Evolutionary conservation across 2,113 vertebrate genomes (phyloP).

Genomic region (Progne subis): DNA sequence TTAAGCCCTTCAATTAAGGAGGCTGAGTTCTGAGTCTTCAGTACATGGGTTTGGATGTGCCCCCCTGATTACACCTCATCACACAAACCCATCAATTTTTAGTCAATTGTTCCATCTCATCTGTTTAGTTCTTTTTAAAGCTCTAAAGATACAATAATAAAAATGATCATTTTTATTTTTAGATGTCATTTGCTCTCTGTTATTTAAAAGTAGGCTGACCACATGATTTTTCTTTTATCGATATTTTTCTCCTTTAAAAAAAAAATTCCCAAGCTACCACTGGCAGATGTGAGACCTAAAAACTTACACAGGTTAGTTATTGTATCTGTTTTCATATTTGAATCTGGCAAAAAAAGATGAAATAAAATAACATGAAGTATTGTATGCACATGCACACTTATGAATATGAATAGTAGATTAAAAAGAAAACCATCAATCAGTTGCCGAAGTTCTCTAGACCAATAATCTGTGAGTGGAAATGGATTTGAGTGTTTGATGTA

Average conservation of each 20-base stretch:
- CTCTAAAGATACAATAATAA: background rate
- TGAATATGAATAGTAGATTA: background rate
- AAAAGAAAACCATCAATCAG: background rate
- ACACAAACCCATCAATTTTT: rapidly evolving
- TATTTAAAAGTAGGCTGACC: background rate
- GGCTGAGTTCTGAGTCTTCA: background rate
- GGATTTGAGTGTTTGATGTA: background rate
- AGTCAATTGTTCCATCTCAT: background rate
- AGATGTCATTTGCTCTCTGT: background rate
- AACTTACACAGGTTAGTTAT: background rate
- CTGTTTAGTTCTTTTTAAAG: background rate
- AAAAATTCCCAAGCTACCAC: background rate
- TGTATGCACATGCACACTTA: background rate
- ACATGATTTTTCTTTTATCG: background rate
- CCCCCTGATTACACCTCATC: background rate
- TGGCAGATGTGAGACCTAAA: background rate
- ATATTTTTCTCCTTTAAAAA: background rate
- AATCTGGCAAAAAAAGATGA: background rate
- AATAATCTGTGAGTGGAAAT: background rate
- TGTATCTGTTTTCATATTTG: background rate
- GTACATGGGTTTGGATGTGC: background rate
- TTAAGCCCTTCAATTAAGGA: background rate
- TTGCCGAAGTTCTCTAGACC: background rate
- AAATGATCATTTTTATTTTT: background rate
- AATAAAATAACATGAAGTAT: background rate